Base-by-base conservation (phyloP, 2,113 vertebrate genomes). In the Osmerus mordax region DNA sequence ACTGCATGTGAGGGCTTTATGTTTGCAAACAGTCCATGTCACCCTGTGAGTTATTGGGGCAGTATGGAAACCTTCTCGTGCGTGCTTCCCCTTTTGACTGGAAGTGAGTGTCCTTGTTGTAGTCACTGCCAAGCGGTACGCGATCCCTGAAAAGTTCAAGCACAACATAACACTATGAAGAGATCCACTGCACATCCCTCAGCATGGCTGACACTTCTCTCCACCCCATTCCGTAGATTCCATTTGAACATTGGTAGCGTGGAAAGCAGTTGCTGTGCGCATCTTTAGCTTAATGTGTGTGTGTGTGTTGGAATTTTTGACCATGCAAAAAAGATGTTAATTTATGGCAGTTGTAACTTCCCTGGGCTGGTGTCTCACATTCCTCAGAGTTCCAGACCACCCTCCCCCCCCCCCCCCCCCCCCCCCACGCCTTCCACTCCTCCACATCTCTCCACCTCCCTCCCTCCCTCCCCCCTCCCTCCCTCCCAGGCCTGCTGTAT, bases 151-250 rank as follows among this genome's bases (percentile, higher is more conserved):
- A 19, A 21, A 19, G 8, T 23, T 60, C 9, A 6, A 60, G 15
- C 1, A 41, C 36, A 8, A 5, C 58, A 19, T 1, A 60, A 19
- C 25, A 19, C 36, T n/a, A 21, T 51, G 11, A 81, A 81, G 81
- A 87, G 84, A 82, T 86, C 87, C 89, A 85, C 85, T 84, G 87
- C 84, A 76, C 69, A 91, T 89, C 69, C 84, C 79, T 78, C 62
- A 56, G 79, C 82, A 86, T 83, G 83, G 81, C 77, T 86, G 71
- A 78, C 84, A 88, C 89, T 88, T 84, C 80, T 78, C 23, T 19
- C 16, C 21, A 65, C 70, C 52, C 82, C 86, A 86, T 89, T 85
- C 70, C 52, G 74, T 28, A 61, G 72, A 86, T 90, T 89, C 85
- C 77, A 78, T 75, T 69, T 76, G 54, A 65, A 73, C 80, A 74